Base-by-base conservation (phyloP, 2,888 invertebrate genomes). In the Lasioglossum lativentre region DNA sequence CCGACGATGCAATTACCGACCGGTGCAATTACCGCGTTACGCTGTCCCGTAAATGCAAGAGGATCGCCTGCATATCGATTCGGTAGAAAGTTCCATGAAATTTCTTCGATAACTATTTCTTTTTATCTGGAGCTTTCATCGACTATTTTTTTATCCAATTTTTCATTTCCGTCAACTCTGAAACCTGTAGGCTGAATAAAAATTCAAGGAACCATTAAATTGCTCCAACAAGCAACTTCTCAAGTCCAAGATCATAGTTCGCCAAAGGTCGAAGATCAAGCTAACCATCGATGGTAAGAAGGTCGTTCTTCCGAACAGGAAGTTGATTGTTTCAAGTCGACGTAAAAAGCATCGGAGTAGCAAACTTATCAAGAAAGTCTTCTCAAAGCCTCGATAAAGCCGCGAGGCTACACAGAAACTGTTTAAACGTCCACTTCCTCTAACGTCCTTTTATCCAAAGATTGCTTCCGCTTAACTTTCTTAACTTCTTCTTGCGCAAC, bases 21-120 rank as follows among this genome's bases (percentile, higher is more conserved):
- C 19, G n/a, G 23, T 8, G 73, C 66, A 68, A 81, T 83, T 83
- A 76, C 76, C 72, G 76, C 38, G 74, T 83, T 70, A 82, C 77
- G 68, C 45, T 70, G 66, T 59, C 70, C 10, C 75, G 23, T 59
- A 70, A 47, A 83, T 30, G 59, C 16, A 19, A 16, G 19, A 34
- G 68, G 23, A 76, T 70, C 72, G n/a, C 16, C 72, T 42, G 66
- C 76, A 47, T 71, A 23, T 34, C 23, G 75, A 16, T 80, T 75
- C 23, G 47, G 34, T 75, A 75, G 83, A 83, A 83, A 81, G 83
- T 14, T 75, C 23, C 42, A 34, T 63, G 59, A 42, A 59, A 63
- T 23, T 42, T 63, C 27, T 42, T 19, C 30, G 27, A 12, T 23
- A 38, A 12, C 68, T 23, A 38, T 40, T 40, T 34, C 34, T 34